A percentile compares a stretch with the other conserved stretches of the same genome.
These are phyloP conservation scores for Thymelicus lineola DNA, from an alignment of 2,888 invertebrate species.

Conservation along the genomic window DNA sequence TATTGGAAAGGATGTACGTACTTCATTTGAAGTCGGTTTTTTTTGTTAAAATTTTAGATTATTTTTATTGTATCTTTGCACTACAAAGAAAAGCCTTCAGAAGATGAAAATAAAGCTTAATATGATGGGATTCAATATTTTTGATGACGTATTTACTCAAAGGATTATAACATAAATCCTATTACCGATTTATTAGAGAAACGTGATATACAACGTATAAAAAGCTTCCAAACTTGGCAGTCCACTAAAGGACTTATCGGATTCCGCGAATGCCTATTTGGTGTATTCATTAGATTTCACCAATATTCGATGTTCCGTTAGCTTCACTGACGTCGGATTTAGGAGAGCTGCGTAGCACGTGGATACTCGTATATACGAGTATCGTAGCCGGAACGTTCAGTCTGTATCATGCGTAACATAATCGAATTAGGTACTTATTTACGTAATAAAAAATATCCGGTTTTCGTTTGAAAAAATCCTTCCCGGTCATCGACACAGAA, in stretches of 20 bases:
- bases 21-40: no score
- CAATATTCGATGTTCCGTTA: neutral
- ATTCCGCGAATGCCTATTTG: conserved; percentile 2
- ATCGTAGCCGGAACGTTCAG: no score
- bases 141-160: neutral
- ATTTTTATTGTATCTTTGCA: neutral
- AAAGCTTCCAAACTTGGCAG: neutral
- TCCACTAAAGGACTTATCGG: conserved; percentile 1
- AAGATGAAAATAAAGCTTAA: neutral
- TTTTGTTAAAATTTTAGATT: no score
- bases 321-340: neutral
- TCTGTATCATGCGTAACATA: no score
- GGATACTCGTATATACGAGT: no score
- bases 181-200: neutral
- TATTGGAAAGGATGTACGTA: no score
- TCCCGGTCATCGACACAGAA: no score
- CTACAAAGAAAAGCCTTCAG: neutral
- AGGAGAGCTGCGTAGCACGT: neutral
- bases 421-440: no score
- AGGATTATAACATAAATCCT: neutral
- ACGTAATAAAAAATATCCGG: no score
- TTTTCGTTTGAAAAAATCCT: no score
- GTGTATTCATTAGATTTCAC: conserved; percentile 2
- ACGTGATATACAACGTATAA: neutral
- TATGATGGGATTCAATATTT: neutral